These are phyloP conservation scores for Coregonus clupeaformis DNA, from an alignment of 2,113 vertebrate genomes.

Conservation along the genomic window DNA sequence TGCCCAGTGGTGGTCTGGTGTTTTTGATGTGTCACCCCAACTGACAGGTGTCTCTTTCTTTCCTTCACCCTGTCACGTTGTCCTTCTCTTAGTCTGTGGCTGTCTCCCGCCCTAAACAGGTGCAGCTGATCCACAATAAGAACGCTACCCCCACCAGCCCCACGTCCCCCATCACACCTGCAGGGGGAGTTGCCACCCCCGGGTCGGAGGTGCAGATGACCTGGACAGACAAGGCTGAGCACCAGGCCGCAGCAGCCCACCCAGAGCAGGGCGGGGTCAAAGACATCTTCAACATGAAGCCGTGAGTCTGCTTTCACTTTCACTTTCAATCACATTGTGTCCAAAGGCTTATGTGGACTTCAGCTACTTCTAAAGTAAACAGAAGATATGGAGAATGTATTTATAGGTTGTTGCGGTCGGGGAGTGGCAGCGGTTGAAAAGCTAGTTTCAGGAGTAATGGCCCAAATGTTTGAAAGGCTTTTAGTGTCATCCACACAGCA, in stretches of 20 bases:
- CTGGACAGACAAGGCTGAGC: conserved; percentile 79
- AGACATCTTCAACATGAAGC: conserved; percentile 97
- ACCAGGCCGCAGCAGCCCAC: conserved; percentile 71
- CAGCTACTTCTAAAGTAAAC: background rate
- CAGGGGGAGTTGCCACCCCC: conserved; percentile 72
- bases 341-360: background rate
- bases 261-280: conserved; percentile 77
- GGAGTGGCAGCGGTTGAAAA: background rate
- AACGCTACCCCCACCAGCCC: conserved; percentile 70
- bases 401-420: background rate
- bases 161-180: conserved; percentile 76
- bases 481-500: background rate
- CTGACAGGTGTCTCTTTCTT: conserved; percentile 47
- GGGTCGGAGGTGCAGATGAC: conserved; percentile 84
- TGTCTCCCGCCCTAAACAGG: conserved; percentile 76
- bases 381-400: background rate
- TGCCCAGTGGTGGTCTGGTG: no score
- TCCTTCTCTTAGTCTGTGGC: conserved; percentile 66
- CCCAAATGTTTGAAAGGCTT: background rate
- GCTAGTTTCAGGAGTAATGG: background rate
- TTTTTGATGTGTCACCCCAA: background rate
- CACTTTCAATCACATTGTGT: conserved; percentile 1
- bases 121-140: conserved; percentile 88
- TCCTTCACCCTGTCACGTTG: conserved; percentile 29
- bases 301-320: conserved; percentile 75